A percentile compares a stretch with the other conserved stretches of the same genome.
These are phyloP conservation scores for Philantomba maxwellii DNA, from an alignment of 2,113 vertebrate species.

Conservation along the genomic window DNA sequence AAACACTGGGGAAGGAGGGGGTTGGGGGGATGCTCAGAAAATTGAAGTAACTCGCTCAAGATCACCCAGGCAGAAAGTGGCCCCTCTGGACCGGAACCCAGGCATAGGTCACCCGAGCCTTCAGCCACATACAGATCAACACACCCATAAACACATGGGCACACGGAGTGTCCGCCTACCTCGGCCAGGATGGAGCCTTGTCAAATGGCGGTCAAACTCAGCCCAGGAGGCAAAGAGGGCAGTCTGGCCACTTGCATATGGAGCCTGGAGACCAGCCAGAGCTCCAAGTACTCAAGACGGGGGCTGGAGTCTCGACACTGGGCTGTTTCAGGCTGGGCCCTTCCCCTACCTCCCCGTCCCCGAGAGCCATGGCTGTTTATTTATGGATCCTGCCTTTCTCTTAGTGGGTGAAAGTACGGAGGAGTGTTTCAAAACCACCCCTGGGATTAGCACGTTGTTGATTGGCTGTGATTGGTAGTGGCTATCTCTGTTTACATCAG, in stretches of 20 bases:
- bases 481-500: neutral
- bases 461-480: neutral
- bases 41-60: neutral
- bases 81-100: neutral
- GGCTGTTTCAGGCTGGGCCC: neutral
- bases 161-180: neutral
- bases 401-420: neutral
- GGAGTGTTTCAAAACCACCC: slow-evolving; percentile 19
- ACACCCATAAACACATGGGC: rapidly evolving
- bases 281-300: neutral
- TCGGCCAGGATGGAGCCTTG: neutral
- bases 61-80: neutral
- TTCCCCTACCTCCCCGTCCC: neutral
- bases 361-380: neutral
- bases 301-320: neutral
- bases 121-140: neutral
- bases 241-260: neutral
- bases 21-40: neutral
- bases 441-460: neutral
- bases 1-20: neutral
- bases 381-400: neutral
- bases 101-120: neutral
- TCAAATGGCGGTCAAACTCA: neutral
- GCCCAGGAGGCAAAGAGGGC: too few relatives aligned
- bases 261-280: neutral